Base-by-base conservation (phyloP, 2,113 vertebrate genomes). In the Xerus inauris region DNA sequence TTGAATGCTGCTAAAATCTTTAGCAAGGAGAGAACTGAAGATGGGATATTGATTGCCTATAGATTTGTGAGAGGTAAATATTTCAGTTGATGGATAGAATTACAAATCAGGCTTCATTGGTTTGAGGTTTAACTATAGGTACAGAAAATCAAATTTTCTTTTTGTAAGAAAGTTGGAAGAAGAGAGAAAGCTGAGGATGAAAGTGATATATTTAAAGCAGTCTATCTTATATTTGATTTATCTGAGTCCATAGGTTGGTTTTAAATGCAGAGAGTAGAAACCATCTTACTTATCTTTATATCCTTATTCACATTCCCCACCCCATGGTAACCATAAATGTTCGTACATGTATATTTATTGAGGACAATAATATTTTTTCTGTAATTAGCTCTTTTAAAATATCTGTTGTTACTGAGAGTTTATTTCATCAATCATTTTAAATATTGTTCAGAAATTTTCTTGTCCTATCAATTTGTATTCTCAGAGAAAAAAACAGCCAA, bases 321-420 rank as follows among this genome's bases (percentile, higher is more conserved):
- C 14, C 54, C 42, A 22, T 47, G 35, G 42, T 40, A 86, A 86
- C 57, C 90, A 94, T 65, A 35, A 42, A 17, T 9, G 11, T 67
- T 89, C 64, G 22, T 38, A 22, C 32, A n/a, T 19, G n/a, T 49
- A 62, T 87, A 77, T 62, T 94, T 90, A 81, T 30, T 83, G 69
- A 87, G 26, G 42, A 64, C 40, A 69, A 32, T 59, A 49, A 42
- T 40, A 85, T 40, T 75, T 76, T 93, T 96, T 71, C 40, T 84
- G 14, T 76, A 79, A 45, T 77, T 85, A 75, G n/a, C 69, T 89
- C 57, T 89, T 95, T 94, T 92, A 79, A 97, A 93, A 84, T 85
- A 77, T 38, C 87, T 54, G 47, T 90, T 16, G 13, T 35, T 86
- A 35, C 83, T 75, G 84, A 87, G 73, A 49, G 67, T 94, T 80